Conservation (phyloP, 2,113 vertebrate genomes). For the Cynoglossus semilaevis region DNA sequence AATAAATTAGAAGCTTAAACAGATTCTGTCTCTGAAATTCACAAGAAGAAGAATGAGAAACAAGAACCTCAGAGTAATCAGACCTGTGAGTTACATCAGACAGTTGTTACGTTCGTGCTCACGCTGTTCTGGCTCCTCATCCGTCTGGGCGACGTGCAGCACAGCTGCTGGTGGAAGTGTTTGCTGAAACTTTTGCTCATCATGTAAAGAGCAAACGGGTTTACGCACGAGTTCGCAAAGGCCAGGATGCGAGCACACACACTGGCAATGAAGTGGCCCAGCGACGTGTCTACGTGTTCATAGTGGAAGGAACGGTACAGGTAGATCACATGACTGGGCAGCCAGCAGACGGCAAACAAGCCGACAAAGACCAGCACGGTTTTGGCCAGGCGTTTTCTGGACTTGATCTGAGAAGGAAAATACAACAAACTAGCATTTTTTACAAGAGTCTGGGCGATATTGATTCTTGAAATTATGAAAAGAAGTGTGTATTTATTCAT, state of each 20-base stretch:
- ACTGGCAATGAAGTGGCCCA: constrained; percentile 86
- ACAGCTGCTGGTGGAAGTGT: constrained; percentile 90
- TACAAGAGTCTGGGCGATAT: no score
- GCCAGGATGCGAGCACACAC: constrained; percentile 90
- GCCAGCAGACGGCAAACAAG: constrained; percentile 94
- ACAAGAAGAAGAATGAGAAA: no score
- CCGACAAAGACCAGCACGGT: constrained; percentile 93
- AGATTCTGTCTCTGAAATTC: no score
- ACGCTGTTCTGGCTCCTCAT: constrained; percentile 44
- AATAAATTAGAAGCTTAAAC: no score
- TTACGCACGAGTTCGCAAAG: constrained; percentile 93
- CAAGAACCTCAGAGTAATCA: no score
- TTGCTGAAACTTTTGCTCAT: constrained; percentile 95
- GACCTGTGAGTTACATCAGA: no score
- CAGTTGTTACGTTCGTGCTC: constrained; percentile 46
- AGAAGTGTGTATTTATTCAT: no score
- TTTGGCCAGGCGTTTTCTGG: constrained; percentile 90
- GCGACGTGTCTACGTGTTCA: constrained; percentile 86
- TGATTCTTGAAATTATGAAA: no score
- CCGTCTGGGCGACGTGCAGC: constrained; percentile 67
- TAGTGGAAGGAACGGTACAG: constrained; percentile 95
- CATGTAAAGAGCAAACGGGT: constrained; percentile 93
- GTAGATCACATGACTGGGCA: constrained; percentile 92
- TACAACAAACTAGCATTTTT: neutral
- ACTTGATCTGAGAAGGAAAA: constrained; percentile 81